A percentile compares a stretch with the other conserved stretches of the same genome.
These are phyloP conservation scores for Silurus lanzhouensis DNA, from an alignment of 2,797 vertebrate species.

Conservation along the genomic window DNA sequence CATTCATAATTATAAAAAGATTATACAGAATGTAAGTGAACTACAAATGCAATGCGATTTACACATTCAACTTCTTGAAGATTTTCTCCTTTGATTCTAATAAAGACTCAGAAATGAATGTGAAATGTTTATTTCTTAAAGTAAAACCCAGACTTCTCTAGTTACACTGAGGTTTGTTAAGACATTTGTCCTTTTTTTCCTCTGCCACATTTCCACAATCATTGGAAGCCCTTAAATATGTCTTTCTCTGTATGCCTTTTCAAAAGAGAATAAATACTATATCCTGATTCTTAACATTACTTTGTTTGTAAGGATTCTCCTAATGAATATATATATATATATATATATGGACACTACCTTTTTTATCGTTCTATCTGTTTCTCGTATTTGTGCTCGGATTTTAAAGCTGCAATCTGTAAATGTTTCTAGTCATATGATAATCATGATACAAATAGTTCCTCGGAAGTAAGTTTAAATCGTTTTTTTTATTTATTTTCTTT, in stretches of 20 bases:
- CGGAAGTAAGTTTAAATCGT: not conserved
- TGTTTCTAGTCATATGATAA: not conserved
- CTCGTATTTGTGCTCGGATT: not conserved
- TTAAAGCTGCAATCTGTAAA: not conserved
- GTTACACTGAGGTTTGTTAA: not conserved
- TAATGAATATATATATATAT: not conserved
- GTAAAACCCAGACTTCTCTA: no score
- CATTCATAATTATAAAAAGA: no score
- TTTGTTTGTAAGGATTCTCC: not conserved
- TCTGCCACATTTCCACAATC: not conserved
- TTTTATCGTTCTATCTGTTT: not conserved
- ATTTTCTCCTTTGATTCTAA: no score
- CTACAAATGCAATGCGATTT: no score
- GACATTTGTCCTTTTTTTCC: not conserved
- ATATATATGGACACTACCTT: no score
- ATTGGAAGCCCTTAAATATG: not conserved
- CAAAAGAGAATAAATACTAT: not conserved
- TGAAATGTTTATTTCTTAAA: no score
- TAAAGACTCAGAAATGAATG: no score
- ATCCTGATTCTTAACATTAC: not conserved
- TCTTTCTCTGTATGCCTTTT: not conserved
- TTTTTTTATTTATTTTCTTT: not conserved
- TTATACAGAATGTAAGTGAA: no score
- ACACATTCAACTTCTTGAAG: no score
- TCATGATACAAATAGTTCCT: not conserved